Base-by-base conservation (phyloP, 1,140 invertebrate genomes). In the Cryptotermes secundus region DNA sequence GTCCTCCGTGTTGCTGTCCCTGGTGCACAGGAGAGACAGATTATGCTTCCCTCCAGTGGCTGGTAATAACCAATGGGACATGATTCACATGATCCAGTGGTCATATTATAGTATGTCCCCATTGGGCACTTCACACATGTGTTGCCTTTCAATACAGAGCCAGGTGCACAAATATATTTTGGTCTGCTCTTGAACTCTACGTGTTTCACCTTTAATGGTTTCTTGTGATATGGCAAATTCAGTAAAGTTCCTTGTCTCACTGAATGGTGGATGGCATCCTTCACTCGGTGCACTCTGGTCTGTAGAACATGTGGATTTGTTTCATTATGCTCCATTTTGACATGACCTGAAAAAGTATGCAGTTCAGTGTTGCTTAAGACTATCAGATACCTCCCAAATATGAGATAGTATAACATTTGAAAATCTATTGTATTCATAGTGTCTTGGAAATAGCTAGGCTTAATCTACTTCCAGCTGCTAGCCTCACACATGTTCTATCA, bases 61-160 rank as follows among this genome's bases (percentile, higher is more conserved):
- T 94, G 93, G 86, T 93, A 95, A n/a, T 90, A 91, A 10, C 93
- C 93, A 81, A 91, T 87, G 34, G 89, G 88, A 87, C 94, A 95
- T 34, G 91, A 88, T 79, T 92, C 89, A 86, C 94, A 95, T 31
- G 87, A 87, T 81, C 91, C 89, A 24, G 86, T 87, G 4, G 91
- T 89, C 0, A 89, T 88, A 88, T 94, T 92, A 86, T 92, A 93
- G 87, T 92, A 94, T n/a, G 93, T 94, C 34, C 94, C 94, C 86
- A 90, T 88, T 9, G 94, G 93, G 88, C 94, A 95, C 86, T 92
- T 92, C 19, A 94, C 94, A 72, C 59, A 72, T 31, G 59, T 72
- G 26, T 6, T 14, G 59, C 26, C 26, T 72, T n/a, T 72, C 2
- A 72, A 31, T 31, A 72, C n/a, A 14, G 59, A 72, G 26, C 59